Conservation (phyloP, 2,797 vertebrate species). For the Poecilia velifera region DNA sequence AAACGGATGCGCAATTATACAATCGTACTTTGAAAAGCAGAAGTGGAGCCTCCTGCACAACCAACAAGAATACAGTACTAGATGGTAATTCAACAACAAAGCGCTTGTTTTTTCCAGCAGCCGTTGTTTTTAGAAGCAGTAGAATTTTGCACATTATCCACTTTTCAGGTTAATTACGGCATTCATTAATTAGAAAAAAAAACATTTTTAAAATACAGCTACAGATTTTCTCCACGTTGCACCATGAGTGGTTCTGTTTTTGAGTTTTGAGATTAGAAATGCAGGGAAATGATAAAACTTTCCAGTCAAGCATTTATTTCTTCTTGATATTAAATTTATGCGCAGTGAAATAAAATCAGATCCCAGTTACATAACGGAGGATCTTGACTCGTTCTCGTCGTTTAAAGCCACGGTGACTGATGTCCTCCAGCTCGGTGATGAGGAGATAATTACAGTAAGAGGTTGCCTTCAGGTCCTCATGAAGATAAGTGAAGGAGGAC, state of each 20-base stretch:
- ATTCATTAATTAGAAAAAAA: neutral
- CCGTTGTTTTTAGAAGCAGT: no score
- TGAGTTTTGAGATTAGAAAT: neutral
- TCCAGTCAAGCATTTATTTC: neutral
- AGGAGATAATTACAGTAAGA: slow-evolving; percentile 50
- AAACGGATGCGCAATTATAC: no score
- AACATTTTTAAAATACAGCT: neutral
- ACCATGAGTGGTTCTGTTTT: neutral
- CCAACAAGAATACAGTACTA: no score
- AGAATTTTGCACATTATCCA: no score
- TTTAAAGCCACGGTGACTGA: slow-evolving; percentile 16
- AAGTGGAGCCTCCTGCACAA: no score
- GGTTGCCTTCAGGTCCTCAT: slow-evolving; percentile 29
- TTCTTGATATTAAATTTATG: slow-evolving; percentile 15
- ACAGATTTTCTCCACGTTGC: neutral
- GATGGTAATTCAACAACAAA: no score
- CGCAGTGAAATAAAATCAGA: slow-evolving; percentile 15
- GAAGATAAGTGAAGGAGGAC: slow-evolving; percentile 57
- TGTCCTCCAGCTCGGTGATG: slow-evolving; percentile 13
- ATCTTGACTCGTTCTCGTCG: neutral
- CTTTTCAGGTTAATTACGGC: neutral
- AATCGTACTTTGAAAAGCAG: no score
- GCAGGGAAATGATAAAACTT: neutral
- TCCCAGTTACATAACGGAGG: slow-evolving; percentile 9
- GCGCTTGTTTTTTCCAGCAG: no score